phyloP scores from a whole-genome alignment of 1,140 invertebrate genomes.

The Diorhabda elongata region DNA sequence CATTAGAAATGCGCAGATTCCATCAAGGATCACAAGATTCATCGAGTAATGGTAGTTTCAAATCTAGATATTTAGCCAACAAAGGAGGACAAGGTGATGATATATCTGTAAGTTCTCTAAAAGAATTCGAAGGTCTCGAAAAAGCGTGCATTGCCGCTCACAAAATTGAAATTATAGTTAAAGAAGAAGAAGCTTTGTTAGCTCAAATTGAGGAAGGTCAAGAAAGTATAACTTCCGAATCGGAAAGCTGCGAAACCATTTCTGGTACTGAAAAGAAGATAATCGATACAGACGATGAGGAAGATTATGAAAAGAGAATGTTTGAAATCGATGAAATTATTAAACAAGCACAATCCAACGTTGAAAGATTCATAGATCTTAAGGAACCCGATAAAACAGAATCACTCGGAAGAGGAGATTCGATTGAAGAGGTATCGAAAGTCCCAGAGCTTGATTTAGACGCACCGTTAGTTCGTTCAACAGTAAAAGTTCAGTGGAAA shows the following conservation, averaged over 20 bases:
- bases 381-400: conserved; percentile 52
- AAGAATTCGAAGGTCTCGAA: conserved; percentile 92
- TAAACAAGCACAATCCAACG: conserved; percentile 64
- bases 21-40: conserved; percentile 71
- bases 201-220: conserved; percentile 67
- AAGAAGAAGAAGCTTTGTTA: conserved; percentile 80
- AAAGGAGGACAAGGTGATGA: conserved; percentile 79
- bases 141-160: conserved; percentile 79
- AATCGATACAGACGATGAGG: conserved; percentile 48
- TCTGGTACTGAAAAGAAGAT: conserved; percentile 53
- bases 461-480: conserved; percentile 39
- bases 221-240: conserved; percentile 60
- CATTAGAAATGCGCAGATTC: conserved; percentile 58
- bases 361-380: conserved; percentile 59
- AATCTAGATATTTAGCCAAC: conserved; percentile 58
- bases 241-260: conserved; percentile 65
- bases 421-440: conserved; percentile 51
- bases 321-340: conserved; percentile 74
- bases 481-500: conserved; percentile 41
- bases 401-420: conserved; percentile 51
- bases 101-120: conserved; percentile 84
- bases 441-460: conserved; percentile 52
- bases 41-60: conserved; percentile 69
- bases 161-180: conserved; percentile 73
- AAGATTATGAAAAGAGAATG: conserved; percentile 67